Evolutionary conservation across 2,888 invertebrate species (phyloP).

Genomic region (Cyaniris semiargus): DNA sequence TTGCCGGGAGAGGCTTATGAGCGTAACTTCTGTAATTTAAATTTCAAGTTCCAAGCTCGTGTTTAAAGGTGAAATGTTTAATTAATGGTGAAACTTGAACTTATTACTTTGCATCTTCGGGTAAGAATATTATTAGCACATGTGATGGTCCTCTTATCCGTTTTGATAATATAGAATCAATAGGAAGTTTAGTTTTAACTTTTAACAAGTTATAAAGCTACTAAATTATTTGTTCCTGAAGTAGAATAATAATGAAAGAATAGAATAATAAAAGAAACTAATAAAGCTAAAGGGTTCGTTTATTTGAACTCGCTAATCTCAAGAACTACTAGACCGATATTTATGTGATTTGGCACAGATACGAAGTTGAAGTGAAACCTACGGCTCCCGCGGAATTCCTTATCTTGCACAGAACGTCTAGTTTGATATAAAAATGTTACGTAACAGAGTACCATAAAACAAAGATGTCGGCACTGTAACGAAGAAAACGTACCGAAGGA

Average conservation of each 20-base stretch:
- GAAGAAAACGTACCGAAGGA: not conserved
- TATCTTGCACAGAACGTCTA: no score
- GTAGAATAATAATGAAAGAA: not conserved
- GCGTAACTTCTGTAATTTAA: constrained; percentile 20
- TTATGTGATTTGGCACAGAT: no score
- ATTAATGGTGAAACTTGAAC: constrained; percentile 5
- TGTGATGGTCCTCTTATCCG: not conserved
- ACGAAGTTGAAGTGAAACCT: no score
- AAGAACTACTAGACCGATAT: no score
- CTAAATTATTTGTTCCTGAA: not conserved
- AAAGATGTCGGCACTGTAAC: not conserved
- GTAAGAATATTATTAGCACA: not conserved
- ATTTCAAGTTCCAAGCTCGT: constrained; percentile 11
- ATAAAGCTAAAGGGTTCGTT: no score
- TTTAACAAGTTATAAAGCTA: no score
- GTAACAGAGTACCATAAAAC: not conserved
- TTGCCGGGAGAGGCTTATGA: not conserved
- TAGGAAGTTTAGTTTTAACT: no score
- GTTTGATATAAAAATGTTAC: not conserved
- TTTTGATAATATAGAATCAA: not conserved
- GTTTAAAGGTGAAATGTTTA: constrained; percentile 27
- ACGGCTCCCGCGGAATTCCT: no score
- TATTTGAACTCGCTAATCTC: no score
- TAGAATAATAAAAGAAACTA: no score
- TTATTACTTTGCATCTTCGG: not conserved